These are phyloP conservation scores for Amblyraja radiata DNA, from an alignment of 2,797 vertebrate species.

Conservation along the genomic window DNA sequence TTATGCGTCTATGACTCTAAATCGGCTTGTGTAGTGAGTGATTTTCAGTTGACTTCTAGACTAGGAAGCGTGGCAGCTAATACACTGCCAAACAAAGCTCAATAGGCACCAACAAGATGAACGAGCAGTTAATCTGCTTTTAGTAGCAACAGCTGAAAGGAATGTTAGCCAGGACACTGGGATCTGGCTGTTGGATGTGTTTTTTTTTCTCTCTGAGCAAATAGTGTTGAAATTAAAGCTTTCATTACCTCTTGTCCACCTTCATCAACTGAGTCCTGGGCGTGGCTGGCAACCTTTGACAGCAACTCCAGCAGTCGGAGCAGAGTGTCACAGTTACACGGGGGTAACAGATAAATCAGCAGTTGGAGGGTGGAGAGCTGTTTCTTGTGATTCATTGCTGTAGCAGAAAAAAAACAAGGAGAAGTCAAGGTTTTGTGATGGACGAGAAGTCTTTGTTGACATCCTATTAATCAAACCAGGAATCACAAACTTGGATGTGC, in stretches of 20 bases:
- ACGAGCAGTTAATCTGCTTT: not conserved
- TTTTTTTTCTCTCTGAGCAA: not conserved
- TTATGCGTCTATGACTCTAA: too few species aligned
- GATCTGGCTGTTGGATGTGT: not conserved
- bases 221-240: constrained; percentile 13
- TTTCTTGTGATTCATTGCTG: constrained; percentile 62
- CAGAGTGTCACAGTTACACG: constrained; percentile 84
- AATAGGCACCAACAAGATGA: not conserved
- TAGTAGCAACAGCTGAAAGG: not conserved
- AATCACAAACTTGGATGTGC: not conserved
- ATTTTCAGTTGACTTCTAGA: not conserved
- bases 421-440: not conserved
- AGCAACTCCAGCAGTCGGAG: constrained; percentile 74
- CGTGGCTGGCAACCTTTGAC: constrained; percentile 66
- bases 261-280: constrained; percentile 61
- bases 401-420: not conserved
- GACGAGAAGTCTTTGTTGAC: not conserved
- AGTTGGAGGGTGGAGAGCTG: constrained; percentile 73
- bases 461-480: constrained; percentile 11
- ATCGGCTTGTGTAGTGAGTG: not conserved
- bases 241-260: constrained; percentile 65
- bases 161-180: not conserved
- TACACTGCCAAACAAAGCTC: not conserved
- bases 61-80: not conserved
- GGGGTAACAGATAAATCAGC: constrained; percentile 79